A percentile compares a stretch with the other conserved stretches of the same genome.
Evolutionary conservation across 23 tunicate genomes (phyloP).

Genomic region (Phallusia fumigata): DNA sequence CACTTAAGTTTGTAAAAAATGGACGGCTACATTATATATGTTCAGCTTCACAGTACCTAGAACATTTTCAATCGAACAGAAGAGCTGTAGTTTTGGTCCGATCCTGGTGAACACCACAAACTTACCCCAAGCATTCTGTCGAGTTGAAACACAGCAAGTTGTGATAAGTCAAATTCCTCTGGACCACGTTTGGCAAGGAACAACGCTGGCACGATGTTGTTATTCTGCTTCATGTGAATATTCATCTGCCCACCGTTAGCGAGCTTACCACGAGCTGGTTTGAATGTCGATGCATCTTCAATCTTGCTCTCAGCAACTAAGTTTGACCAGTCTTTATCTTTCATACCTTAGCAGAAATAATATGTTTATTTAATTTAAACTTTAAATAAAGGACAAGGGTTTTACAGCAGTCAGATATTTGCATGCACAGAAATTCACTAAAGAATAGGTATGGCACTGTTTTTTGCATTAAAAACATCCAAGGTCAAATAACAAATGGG

Average conservation of each 20-base stretch:
- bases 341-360: conserved; percentile 24
- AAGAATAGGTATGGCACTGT: too few species aligned
- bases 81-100: too few species aligned
- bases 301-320: conserved; percentile 39
- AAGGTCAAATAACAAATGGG: too few species aligned
- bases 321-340: conserved; percentile 33
- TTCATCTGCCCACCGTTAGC: conserved; percentile 89
- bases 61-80: too few species aligned
- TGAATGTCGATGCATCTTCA: conserved; percentile 55
- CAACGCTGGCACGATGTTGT: conserved; percentile 26
- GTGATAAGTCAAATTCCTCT: conserved; percentile 66
- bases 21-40: too few species aligned
- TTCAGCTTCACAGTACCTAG: too few species aligned
- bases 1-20: too few species aligned
- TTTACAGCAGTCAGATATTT: too few species aligned
- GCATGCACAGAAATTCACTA: too few species aligned
- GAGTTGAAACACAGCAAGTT: conserved; percentile 58
- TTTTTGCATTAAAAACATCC: too few species aligned
- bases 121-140: conserved; percentile 84
- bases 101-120: too few species aligned
- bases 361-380: not conserved
- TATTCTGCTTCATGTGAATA: conserved; percentile 22
- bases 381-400: too few species aligned
- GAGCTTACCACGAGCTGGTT: conserved; percentile 83
- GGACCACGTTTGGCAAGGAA: conserved; percentile 89